phyloP scores from a whole-genome alignment of 2,797 vertebrate species.

The Streptopelia turtur region DNA sequence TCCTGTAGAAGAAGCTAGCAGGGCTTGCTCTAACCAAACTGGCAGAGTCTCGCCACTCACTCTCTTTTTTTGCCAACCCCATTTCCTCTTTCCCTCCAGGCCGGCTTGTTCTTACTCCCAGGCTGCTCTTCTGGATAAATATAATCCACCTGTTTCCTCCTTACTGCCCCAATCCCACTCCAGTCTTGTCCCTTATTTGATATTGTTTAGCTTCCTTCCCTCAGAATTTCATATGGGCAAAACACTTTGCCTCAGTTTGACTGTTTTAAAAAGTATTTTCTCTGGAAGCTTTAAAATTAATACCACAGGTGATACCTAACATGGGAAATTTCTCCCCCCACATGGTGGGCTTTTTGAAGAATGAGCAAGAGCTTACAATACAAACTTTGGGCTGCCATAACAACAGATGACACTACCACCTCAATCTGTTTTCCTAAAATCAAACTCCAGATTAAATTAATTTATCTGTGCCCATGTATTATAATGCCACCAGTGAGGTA shows the following conservation, averaged over 20 bases:
- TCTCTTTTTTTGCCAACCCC: not conserved
- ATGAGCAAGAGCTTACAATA: not conserved
- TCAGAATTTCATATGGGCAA: not conserved
- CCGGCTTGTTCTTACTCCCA: not conserved
- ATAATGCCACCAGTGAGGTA: not conserved
- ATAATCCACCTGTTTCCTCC: not conserved
- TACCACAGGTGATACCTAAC: not conserved
- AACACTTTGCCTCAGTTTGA: not conserved
- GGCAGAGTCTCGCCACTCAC: not conserved
- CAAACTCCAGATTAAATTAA: not conserved
- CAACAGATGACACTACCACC: not conserved
- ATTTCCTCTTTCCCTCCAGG: not conserved
- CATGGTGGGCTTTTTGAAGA: not conserved
- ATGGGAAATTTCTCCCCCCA: not conserved
- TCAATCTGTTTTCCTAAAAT: not conserved
- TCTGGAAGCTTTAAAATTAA: not conserved
- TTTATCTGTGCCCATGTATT: not conserved
- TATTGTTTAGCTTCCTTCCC: slow-evolving; percentile 35
- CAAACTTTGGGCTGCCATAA: not conserved
- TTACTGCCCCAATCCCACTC: not conserved
- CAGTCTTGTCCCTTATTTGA: not conserved
- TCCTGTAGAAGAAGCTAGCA: not conserved
- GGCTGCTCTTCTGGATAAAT: not conserved
- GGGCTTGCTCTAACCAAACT: not conserved
- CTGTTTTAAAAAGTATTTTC: not conserved